phyloP scores from a whole-genome alignment of 1,140 invertebrate species.

The Aphis craccivora region DNA sequence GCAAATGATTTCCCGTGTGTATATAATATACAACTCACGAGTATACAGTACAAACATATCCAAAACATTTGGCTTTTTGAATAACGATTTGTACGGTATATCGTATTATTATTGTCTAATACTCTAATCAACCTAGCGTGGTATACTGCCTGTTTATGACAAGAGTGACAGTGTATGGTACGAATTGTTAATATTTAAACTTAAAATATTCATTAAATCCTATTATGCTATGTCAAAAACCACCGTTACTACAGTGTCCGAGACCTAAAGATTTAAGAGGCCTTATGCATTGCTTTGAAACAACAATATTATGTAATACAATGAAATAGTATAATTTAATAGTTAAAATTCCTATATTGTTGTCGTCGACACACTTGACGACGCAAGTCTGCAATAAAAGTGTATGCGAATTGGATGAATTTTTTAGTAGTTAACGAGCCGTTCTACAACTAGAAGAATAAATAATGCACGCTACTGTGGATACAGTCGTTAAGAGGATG shows the following conservation, averaged over 20 bases:
- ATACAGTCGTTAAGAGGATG: background rate
- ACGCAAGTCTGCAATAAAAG: background rate
- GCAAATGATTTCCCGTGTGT: background rate
- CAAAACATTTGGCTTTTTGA: too few relatives aligned
- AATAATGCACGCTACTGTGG: background rate
- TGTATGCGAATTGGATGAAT: background rate
- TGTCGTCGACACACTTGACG: background rate
- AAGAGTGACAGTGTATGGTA: too few relatives aligned
- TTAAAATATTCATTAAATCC: too few relatives aligned
- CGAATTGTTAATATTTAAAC: too few relatives aligned
- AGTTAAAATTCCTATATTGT: background rate
- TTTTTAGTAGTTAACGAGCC: background rate
- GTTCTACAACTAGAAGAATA: background rate
- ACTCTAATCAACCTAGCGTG: too few relatives aligned
- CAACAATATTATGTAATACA: background rate
- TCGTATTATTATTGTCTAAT: too few relatives aligned
- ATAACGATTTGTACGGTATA: too few relatives aligned
- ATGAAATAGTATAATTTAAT: background rate
- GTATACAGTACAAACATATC: too few relatives aligned
- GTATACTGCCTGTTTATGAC: too few relatives aligned
- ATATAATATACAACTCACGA: background rate
- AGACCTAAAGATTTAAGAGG: background rate
- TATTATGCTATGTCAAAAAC: too few relatives aligned
- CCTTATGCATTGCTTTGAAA: background rate
- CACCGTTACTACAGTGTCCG: background rate